A percentile compares a stretch with the other conserved stretches of the same genome.
Evolutionary conservation across 2,113 vertebrate genomes (phyloP).

Genomic region (Vombatus ursinus): DNA sequence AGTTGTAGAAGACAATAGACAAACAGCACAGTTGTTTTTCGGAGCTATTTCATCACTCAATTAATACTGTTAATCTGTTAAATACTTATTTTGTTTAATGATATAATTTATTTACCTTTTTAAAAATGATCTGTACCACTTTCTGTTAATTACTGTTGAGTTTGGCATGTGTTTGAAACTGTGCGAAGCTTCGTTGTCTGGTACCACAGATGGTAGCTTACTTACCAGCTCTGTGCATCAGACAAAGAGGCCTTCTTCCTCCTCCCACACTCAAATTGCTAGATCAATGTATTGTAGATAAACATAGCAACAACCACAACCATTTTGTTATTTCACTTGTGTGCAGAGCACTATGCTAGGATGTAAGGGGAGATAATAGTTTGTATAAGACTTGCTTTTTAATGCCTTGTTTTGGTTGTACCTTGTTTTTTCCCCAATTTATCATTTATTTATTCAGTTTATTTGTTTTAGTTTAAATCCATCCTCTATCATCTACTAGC

Average conservation of each 20-base stretch:
- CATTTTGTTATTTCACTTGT: neutral
- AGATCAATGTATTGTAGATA: neutral
- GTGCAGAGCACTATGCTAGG: neutral
- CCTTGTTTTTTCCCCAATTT: neutral
- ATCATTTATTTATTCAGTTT: neutral
- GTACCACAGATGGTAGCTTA: neutral
- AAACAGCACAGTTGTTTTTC: neutral
- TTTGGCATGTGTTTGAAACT: neutral
- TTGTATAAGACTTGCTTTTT: neutral
- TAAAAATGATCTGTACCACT: neutral
- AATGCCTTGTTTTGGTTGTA: neutral
- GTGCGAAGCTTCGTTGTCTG: neutral
- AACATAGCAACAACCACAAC: neutral
- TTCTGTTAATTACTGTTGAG: conserved; percentile 30
- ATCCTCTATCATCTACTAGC: neutral
- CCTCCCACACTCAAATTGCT: neutral
- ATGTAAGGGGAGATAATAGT: neutral
- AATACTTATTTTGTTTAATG: neutral
- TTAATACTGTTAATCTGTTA: neutral
- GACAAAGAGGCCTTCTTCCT: neutral
- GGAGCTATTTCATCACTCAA: neutral
- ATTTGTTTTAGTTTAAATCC: neutral
- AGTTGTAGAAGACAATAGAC: neutral
- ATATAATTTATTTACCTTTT: neutral
- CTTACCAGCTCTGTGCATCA: neutral